Percentiles rank a stretch among this genome's conserved stretches.
phyloP scores from a whole-genome alignment of 2,113 vertebrate species.

The Noctilio leporinus region DNA sequence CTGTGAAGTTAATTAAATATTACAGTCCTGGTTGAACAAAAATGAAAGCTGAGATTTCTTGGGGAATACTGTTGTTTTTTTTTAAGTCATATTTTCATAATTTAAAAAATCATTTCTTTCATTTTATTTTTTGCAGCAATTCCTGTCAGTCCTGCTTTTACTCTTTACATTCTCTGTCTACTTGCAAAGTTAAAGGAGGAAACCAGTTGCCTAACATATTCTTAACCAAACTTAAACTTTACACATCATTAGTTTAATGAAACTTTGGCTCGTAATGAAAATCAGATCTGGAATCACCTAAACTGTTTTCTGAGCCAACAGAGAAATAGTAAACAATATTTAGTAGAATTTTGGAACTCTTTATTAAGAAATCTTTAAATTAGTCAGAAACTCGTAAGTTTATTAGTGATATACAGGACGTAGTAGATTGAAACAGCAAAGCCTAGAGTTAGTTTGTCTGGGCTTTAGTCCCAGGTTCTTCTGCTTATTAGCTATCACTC shows the following conservation, averaged over 20 bases:
- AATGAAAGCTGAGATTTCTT: conserved; percentile 63
- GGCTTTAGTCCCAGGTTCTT: neutral
- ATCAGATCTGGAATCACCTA: neutral
- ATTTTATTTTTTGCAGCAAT: neutral
- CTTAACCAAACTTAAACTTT: neutral
- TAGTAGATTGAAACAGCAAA: neutral
- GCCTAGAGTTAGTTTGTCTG: neutral
- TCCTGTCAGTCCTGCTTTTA: neutral
- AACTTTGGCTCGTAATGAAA: neutral
- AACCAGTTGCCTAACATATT: neutral
- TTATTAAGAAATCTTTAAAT: neutral
- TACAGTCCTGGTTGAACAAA: conserved; percentile 46
- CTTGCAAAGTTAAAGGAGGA: neutral
- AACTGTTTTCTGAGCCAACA: neutral
- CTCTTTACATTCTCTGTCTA: neutral
- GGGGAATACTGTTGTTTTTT: neutral
- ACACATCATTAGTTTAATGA: neutral
- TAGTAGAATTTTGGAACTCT: neutral
- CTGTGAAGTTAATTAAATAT: conserved; percentile 68
- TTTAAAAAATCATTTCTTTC: neutral
- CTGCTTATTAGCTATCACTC: neutral
- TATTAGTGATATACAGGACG: no score
- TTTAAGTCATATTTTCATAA: neutral
- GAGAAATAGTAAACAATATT: neutral
- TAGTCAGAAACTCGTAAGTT: neutral